A percentile compares a stretch with the other conserved stretches of the same genome.
These are phyloP conservation scores for Microctonus aethiopoides DNA, from an alignment of 2,888 invertebrate species.

Conservation along the genomic window DNA sequence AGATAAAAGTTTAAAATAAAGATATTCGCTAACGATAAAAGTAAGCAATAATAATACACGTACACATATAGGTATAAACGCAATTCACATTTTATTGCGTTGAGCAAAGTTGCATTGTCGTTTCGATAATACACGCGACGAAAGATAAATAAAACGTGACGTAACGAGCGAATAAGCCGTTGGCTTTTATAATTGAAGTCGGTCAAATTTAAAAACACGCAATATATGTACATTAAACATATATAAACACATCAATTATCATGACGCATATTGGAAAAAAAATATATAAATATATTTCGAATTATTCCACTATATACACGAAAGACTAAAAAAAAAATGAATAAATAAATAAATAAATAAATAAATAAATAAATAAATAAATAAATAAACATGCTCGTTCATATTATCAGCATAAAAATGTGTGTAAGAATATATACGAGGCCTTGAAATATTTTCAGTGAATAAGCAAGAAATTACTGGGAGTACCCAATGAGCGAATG, in stretches of 20 bases:
- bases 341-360: background rate
- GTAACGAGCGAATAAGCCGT: conserved; percentile 39
- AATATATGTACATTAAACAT: background rate
- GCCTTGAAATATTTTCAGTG: conserved; percentile 2
- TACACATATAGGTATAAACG: too few relatives aligned
- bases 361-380: conserved; percentile 5
- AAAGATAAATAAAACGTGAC: conserved; percentile 44
- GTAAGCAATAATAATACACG: too few relatives aligned
- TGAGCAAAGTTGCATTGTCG: conserved; percentile 4
- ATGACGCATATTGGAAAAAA: background rate
- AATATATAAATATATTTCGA: background rate
- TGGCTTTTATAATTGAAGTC: conserved; percentile 14
- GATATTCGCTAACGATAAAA: background rate
- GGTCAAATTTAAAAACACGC: conserved; percentile 11
- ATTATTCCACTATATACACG: too few relatives aligned
- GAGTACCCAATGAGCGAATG: background rate
- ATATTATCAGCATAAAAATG: background rate
- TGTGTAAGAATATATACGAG: background rate
- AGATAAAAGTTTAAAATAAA: background rate
- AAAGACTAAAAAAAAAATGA: background rate
- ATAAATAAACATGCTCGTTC: background rate
- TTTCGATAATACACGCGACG: conserved; percentile 1
- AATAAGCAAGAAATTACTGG: conserved; percentile 20
- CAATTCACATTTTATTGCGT: conserved; percentile 15
- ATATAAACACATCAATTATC: too few relatives aligned